Evolutionary conservation across 2,888 invertebrate genomes (phyloP), one percentile per base, ranked within the genome.

Genomic region (Agriotes lineatus): DNA sequence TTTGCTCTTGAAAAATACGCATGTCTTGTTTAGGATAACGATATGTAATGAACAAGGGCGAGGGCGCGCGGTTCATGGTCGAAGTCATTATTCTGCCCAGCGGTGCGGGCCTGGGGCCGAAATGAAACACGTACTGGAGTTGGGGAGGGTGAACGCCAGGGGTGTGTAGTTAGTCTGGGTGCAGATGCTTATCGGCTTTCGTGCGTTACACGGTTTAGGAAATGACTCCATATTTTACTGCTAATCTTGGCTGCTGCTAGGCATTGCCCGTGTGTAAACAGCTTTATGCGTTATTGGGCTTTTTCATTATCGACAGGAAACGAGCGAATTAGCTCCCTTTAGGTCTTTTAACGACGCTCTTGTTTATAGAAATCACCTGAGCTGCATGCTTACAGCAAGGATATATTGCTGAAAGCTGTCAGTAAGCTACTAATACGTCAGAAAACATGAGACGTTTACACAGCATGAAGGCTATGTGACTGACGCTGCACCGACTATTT

Each of bases 211-310:
- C 69, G 61, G 44, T 58, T 73, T 75, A 76, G 78, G 77, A 78
- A 79, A 78, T 78, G 75, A 77, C 77, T 77, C 77, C 76, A 79
- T 79, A 80, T 79, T 79, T 81, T 76, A 79, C 75, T 73, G 75
- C 73, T 78, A 78, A 78, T 78, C 76, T 78, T 75, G 70, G 67
- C 4, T 73, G 70, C 75, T 75, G 56, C 64, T 68, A 67, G 67
- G 69, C 70, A 71, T 71, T 71, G 65, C 62, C 39, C 62, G 42
- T 69, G 66, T 69, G 69, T 57, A 69, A 69, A 69, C 69, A 62
- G 69, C 61, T 69, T 69, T 65, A 69, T 69, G 48, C 60, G 58
- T 63, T 65, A 60, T 60, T 69, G 50, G 48, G 22, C 12, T 52
- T 58, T 50, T 65, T 65, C 50, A 58, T 65, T 65, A 65, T 65